These are phyloP conservation scores for Manduca sexta DNA, from an alignment of 1,140 invertebrate genomes.

Conservation along the genomic window DNA sequence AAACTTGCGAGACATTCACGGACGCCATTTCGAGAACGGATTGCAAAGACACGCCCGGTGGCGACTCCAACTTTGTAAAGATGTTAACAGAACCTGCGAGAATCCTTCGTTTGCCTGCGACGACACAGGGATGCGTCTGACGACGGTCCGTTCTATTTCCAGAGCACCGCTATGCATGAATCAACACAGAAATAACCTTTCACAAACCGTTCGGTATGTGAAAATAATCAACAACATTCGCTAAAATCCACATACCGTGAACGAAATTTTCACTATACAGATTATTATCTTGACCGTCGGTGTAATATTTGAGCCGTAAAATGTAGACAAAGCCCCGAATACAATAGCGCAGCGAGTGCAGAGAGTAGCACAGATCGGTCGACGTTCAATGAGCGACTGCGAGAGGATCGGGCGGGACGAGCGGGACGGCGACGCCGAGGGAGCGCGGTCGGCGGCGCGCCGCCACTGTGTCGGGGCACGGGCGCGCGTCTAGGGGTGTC, in stretches of 20 bases:
- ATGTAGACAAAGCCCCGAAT: slow-evolving; percentile 55
- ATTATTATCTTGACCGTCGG: slow-evolving; percentile 44
- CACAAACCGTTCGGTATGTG: slow-evolving; percentile 54
- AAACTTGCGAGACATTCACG: slow-evolving; percentile 56
- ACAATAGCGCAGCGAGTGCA: slow-evolving; percentile 35
- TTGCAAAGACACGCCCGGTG: slow-evolving; percentile 57
- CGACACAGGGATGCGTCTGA: slow-evolving; percentile 56
- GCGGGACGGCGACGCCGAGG: slow-evolving; percentile 17
- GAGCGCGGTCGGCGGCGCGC: slow-evolving; percentile 13
- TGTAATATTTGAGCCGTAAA: slow-evolving; percentile 40
- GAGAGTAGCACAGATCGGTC: slow-evolving; percentile 45
- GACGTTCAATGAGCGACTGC: slow-evolving; percentile 65
- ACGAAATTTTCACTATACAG: slow-evolving; percentile 60
- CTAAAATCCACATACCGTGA: slow-evolving; percentile 61
- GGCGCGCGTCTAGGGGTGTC: slow-evolving; percentile 22
- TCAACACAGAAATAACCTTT: slow-evolving; percentile 72
- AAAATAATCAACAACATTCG: slow-evolving; percentile 50
- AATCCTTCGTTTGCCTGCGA: slow-evolving; percentile 40
- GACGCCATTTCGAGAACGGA: slow-evolving; percentile 66
- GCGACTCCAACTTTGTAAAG: slow-evolving; percentile 19
- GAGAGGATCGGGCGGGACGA: slow-evolving; percentile 19
- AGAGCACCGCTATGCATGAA: slow-evolving; percentile 68
- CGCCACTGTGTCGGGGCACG: neutral
- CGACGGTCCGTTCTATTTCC: slow-evolving; percentile 64
- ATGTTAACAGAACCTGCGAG: slow-evolving; percentile 37